Evolutionary conservation across 1,140 invertebrate species (phyloP).

Genomic region (Polypedilum pembai): DNA sequence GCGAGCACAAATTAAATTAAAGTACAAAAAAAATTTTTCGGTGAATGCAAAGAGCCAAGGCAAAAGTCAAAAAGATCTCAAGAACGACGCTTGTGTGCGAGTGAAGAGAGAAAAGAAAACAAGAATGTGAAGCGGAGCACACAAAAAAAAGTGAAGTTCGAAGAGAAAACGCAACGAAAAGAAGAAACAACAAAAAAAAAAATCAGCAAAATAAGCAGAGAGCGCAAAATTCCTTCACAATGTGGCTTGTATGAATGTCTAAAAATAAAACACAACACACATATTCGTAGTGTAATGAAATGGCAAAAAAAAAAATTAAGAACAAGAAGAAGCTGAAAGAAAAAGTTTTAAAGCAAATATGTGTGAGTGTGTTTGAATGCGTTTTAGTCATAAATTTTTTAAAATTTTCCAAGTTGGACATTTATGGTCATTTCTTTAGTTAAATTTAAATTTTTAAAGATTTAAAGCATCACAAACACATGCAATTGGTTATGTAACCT

Average conservation of each 20-base stretch:
- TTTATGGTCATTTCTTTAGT: too few relatives aligned
- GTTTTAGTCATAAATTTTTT: too few relatives aligned
- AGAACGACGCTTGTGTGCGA: neutral
- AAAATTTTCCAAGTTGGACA: too few relatives aligned
- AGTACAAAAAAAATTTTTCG: neutral
- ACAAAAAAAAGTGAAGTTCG: constrained; percentile 8
- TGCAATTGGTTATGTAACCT: constrained; percentile 2
- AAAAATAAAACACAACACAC: constrained; percentile 7
- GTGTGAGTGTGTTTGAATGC: too few relatives aligned
- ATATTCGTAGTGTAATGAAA: constrained; percentile 18
- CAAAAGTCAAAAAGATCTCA: constrained; percentile 1
- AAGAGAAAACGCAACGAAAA: neutral
- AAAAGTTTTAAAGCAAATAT: neutral
- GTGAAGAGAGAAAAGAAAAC: neutral
- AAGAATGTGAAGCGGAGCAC: constrained; percentile 15
- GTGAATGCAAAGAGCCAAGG: neutral
- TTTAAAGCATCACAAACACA: too few relatives aligned
- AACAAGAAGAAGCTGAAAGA: neutral
- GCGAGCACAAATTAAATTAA: neutral
- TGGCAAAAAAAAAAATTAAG: neutral
- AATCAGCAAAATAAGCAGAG: neutral
- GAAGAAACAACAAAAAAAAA: neutral
- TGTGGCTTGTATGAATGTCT: neutral
- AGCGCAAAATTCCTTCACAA: constrained; percentile 8
- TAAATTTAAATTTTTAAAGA: too few relatives aligned